Evolutionary conservation across 2,888 invertebrate genomes (phyloP), one percentile per base, ranked within the genome.

Genomic region (Candidula unifasciata): DNA sequence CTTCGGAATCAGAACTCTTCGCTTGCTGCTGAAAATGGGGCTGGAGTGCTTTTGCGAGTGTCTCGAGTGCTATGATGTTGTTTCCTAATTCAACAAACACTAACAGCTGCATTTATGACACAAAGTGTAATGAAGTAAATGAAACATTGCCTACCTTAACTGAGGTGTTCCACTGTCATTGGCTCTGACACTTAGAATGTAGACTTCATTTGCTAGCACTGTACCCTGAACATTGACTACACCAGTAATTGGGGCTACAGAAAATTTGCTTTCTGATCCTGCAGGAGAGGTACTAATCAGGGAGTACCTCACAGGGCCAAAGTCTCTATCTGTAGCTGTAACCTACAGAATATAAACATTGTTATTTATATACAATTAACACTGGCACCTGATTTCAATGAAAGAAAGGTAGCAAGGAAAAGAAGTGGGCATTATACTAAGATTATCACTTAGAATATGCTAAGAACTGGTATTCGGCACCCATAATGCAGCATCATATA

Each of bases 81-180:
- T n/a, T n/a, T n/a, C n/a, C n/a, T n/a, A n/a, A n/a, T n/a, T n/a
- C n/a, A n/a, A n/a, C n/a, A n/a, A n/a, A n/a, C n/a, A n/a, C n/a
- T n/a, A n/a, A n/a, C n/a, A n/a, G n/a, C n/a, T n/a, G n/a, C n/a
- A n/a, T n/a, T n/a, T n/a, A n/a, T n/a, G n/a, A n/a, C n/a, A n/a
- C n/a, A n/a, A n/a, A n/a, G n/a, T n/a, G n/a, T n/a, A n/a, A n/a
- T n/a, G n/a, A n/a, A 60, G 30, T 37, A 13, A n/a, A 10, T 5
- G 33, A 37, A 64, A 37, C 33, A n/a, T 35, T 13, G 78, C 30
- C 68, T 79, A 86, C 86, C 60, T 78, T 27, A 27, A 35, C 13
- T 54, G 10, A n/a, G 85, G 85, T 3, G 30, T 64, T n/a, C 85
- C 85, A 13, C 33, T 52, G 37, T 87, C 87, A 54, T 69, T 57